Evolutionary conservation across 2,113 vertebrate genomes (phyloP).

Genomic region (Centropus bengalensis): DNA sequence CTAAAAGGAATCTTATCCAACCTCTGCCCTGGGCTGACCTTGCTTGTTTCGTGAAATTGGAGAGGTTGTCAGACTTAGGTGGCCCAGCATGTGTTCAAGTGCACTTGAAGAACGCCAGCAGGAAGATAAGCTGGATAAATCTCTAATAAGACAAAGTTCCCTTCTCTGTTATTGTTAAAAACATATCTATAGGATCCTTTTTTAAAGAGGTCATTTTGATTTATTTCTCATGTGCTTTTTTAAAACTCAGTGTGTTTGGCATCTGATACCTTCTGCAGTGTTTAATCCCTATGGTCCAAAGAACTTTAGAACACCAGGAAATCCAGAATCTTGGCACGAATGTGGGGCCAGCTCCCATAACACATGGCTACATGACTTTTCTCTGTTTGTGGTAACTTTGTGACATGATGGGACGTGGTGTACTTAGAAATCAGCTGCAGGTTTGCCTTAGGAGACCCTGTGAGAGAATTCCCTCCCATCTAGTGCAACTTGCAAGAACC

Average conservation of each 20-base stretch:
- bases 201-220: slow-evolving; percentile 2
- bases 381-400: not conserved
- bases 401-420: not conserved
- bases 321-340: slow-evolving; percentile 49
- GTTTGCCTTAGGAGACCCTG: not conserved
- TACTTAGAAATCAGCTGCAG: slow-evolving; percentile 5
- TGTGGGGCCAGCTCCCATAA: slow-evolving; percentile 22
- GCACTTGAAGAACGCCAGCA: slow-evolving; percentile 25
- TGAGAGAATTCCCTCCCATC: not conserved
- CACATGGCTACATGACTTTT: not conserved
- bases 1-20: not conserved
- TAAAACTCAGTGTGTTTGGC: slow-evolving; percentile 11
- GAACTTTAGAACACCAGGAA: slow-evolving; percentile 5
- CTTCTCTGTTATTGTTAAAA: slow-evolving; percentile 52
- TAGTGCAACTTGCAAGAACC: not conserved
- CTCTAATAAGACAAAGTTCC: slow-evolving; percentile 26
- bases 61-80: slow-evolving; percentile 16
- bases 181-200: not conserved
- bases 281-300: slow-evolving; percentile 30
- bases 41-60: slow-evolving; percentile 28
- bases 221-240: slow-evolving; percentile 1
- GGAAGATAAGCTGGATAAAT: slow-evolving; percentile 27
- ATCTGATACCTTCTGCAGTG: slow-evolving; percentile 24
- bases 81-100: slow-evolving; percentile 39
- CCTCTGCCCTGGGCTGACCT: slow-evolving; percentile 42